These are phyloP conservation scores for Hymenochirus boettgeri DNA, from an alignment of 2,113 vertebrate genomes.

Conservation along the genomic window DNA sequence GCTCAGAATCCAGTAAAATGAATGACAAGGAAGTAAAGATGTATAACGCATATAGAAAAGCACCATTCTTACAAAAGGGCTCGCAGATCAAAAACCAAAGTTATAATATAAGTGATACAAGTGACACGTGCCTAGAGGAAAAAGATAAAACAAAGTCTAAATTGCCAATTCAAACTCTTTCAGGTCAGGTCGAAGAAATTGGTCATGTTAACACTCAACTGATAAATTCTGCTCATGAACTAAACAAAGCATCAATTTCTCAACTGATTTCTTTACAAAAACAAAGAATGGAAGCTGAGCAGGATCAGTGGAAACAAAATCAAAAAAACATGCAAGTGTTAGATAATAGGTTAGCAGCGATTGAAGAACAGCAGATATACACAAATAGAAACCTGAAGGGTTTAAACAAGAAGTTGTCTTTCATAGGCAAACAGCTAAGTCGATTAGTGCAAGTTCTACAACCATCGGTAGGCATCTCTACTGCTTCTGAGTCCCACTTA, in stretches of 20 bases:
- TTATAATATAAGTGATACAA: neutral
- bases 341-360: neutral
- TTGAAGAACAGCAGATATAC: constrained; percentile 6
- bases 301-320: neutral
- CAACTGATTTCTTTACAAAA: constrained; percentile 2
- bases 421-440: neutral
- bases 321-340: neutral
- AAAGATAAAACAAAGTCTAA: no score
- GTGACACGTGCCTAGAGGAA: neutral
- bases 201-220: no score
- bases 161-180: no score
- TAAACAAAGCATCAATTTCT: neutral
- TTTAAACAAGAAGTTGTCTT: neutral
- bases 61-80: neutral
- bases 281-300: neutral
- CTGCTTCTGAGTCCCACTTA: neutral
- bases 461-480: constrained; percentile 4
- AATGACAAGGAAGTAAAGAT: neutral
- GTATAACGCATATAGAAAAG: neutral
- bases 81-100: neutral
- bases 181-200: no score
- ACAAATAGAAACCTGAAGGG: constrained; percentile 8
- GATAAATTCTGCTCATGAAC: neutral
- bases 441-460: neutral
- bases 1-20: neutral